Evolutionary conservation across 2,888 invertebrate genomes (phyloP).

Genomic region (Bugula neritina): DNA sequence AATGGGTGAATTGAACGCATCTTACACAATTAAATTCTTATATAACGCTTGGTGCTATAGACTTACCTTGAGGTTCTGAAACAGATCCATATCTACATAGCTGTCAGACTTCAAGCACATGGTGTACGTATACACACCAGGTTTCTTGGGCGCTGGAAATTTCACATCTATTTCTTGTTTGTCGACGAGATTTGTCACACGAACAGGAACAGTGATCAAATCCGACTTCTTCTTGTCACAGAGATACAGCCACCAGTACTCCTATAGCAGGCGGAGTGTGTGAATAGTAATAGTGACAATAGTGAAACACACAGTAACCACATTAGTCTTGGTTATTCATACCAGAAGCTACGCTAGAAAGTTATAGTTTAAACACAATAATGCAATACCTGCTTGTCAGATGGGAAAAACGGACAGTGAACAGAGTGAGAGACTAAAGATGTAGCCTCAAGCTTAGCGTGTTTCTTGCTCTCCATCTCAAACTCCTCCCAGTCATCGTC

Average conservation of each 20-base stretch:
- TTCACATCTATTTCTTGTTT: constrained; percentile 83
- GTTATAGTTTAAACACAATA: too few relatives aligned
- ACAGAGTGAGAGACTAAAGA: constrained; percentile 92
- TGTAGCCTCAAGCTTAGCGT: constrained; percentile 81
- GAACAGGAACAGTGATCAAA: constrained; percentile 83
- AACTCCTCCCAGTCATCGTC: constrained; percentile 91
- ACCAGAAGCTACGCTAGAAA: too few relatives aligned
- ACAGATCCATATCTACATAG: constrained; percentile 92
- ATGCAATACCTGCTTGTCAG: constrained; percentile 54
- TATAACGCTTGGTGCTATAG: too few relatives aligned
- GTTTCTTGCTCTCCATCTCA: constrained; percentile 71
- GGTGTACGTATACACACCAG: constrained; percentile 81
- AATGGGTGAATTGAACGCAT: too few relatives aligned
- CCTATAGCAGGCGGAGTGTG: constrained; percentile 68
- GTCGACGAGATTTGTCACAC: constrained; percentile 84
- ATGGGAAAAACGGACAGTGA: constrained; percentile 91
- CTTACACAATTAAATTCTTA: too few relatives aligned
- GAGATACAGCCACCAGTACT: constrained; percentile 99
- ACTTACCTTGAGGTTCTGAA: constrained; percentile 73
- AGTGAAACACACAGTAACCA: too few relatives aligned
- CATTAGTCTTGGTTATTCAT: too few relatives aligned
- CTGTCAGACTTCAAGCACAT: constrained; percentile 93
- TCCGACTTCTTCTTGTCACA: constrained; percentile 88
- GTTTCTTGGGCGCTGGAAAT: constrained; percentile 91
- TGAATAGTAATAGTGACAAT: too few relatives aligned